Base-by-base conservation (phyloP, 2,888 invertebrate species). In the Drosophila neotestacea region DNA sequence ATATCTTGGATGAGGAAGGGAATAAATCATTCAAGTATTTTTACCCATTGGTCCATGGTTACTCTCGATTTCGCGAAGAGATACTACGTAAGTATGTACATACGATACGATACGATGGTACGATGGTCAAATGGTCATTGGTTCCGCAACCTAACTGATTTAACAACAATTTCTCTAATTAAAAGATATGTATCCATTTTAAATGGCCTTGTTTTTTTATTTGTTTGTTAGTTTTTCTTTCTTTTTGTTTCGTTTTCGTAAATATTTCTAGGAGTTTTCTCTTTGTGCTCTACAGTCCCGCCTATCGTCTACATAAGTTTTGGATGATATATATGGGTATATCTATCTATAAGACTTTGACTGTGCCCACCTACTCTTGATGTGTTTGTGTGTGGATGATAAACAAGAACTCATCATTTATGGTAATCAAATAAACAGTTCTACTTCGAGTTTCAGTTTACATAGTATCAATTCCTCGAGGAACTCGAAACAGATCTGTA, bases 121-220 rank as follows among this genome's bases (percentile, higher is more conserved):
- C 55, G 36, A 58, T 42, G 68, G 52, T 74, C 66, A 70, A 74
- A 78, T 78, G 71, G 79, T 83, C 70, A 81, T 70, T 85, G 85
- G 80, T 88, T 85, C 68, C 70, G 83, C 83, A 82, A 87, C 82
- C 77, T 56, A 84, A 88, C 66, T 81, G 72, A 75, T 64, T 55
- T 64, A 64, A 69, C 54, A 62, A 75, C 52, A 75, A 70, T 75
- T 63, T 60, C 13, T 56, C 56, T 66, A 73, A 76, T 73, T 59
- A 70, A 73, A 76, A 64, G 80, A 84, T 84, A 84, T 84, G 84
- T 84, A 60, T 83, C 84, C 84, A 84, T 84, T 84, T 84, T 55
- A 41, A 84, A 88, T 84, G 84, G 86, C 84, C 84, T 73, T 73
- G 59, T 70, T 73, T 65, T 59, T 61, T 69, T 64, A 6, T 16